Conservation (phyloP, 1,140 invertebrate species). For the Arion vulgaris region DNA sequence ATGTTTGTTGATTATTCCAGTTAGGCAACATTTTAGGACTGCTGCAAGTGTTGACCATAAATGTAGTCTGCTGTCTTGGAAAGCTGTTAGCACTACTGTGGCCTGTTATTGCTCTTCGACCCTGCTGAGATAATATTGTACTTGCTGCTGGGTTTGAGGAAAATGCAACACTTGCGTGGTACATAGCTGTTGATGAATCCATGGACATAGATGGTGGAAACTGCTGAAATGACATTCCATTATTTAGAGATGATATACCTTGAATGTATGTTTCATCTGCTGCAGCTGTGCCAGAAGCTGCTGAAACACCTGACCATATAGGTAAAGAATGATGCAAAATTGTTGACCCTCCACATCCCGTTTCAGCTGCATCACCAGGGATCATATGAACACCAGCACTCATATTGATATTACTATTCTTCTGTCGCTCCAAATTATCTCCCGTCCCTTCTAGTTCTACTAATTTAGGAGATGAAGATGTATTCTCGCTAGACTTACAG, state of each 20-base stretch:
- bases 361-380: slow-evolving; percentile 49
- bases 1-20: slow-evolving; percentile 69
- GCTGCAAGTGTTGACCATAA: slow-evolving; percentile 65
- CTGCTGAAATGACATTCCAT: slow-evolving; percentile 75
- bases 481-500: background rate
- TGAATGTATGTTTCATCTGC: slow-evolving; percentile 74
- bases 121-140: slow-evolving; percentile 28
- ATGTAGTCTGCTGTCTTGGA: slow-evolving; percentile 71
- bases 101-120: slow-evolving; percentile 79
- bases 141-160: slow-evolving; percentile 16
- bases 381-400: slow-evolving; percentile 16
- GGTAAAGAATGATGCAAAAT: background rate
- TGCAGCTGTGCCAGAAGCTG: slow-evolving; percentile 61
- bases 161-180: slow-evolving; percentile 22
- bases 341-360: slow-evolving; percentile 24
- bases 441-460: background rate
- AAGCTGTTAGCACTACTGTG: slow-evolving; percentile 77
- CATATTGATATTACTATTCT: background rate
- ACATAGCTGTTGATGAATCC: background rate
- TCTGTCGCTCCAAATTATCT: background rate
- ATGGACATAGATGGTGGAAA: slow-evolving; percentile 65
- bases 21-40: slow-evolving; percentile 70
- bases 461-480: background rate
- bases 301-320: slow-evolving; percentile 10
- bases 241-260: slow-evolving; percentile 72